Base-by-base conservation (phyloP, 2,888 invertebrate species). In the Tineola bisselliella region DNA sequence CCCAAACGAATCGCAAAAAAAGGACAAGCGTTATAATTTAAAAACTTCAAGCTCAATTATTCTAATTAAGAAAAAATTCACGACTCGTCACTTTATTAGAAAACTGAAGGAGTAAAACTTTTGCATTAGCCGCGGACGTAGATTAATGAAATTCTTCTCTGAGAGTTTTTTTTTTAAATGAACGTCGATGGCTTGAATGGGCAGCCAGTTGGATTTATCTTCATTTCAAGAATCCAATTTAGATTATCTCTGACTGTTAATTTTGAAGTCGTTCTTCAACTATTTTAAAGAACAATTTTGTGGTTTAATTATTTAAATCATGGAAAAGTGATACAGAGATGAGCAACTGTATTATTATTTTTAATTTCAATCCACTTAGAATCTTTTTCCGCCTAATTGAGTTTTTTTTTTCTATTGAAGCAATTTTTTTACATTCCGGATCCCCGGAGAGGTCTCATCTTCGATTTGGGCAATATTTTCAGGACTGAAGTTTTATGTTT, bases 91-190 rank as follows among this genome's bases (percentile, higher is more conserved):
- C 15, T 48, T 48, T 54, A 25, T 54, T 54, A 54, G 19, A 54
- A 54, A 54, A 25, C 54, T 54, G 54, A 25, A 52, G 15, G 54
- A 18, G 12, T 54, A 25, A 54, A 18, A 54, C 54, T 54, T 54
- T 54, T 54, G 12, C 54, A 54, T 54, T 54, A 54, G 54, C 19
- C 54, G n/a, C n/a, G 12, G 54, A 54, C 54, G 12, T 25, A 25
- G 54, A 54, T 54, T 54, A 54, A 54, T 54, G 54, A 25, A 54
- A 54, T 54, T 54, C 54, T 54, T 54, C 54, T 8, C 54, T 18
- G n/a, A 18, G 12, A 10, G 10, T 4, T 52, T 52, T 52, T 54
- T 18, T 54, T 54, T 54, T 54, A 54, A 19, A 54, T 18, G 54
- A 18, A 54, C 10, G 54, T 12, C 54, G 18, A 18, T 54, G 54